Evolutionary conservation across 2,888 invertebrate species (phyloP).

Genomic region (Hydrotaea cyrtoneurina): DNA sequence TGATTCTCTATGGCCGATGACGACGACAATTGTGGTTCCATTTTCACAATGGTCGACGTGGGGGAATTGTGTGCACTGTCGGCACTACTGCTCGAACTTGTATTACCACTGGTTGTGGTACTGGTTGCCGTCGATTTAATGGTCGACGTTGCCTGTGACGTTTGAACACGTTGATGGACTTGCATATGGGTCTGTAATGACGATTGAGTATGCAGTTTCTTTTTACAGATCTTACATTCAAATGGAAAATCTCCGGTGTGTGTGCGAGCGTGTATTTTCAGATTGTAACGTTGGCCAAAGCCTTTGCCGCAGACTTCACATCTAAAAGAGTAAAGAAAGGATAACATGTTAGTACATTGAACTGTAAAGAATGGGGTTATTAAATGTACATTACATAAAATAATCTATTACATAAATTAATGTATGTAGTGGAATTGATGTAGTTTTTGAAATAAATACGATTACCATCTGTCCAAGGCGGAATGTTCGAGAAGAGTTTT

Average conservation of each 20-base stretch:
- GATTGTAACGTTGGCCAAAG: slow-evolving; percentile 80
- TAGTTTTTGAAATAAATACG: too few relatives aligned
- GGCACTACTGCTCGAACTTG: slow-evolving; percentile 61
- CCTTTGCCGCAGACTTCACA: slow-evolving; percentile 81
- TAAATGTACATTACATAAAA: too few relatives aligned
- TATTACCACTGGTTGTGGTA: slow-evolving; percentile 67
- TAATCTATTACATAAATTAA: too few relatives aligned
- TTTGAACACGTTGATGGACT: slow-evolving; percentile 79
- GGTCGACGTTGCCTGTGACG: slow-evolving; percentile 72
- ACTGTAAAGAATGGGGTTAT: too few relatives aligned
- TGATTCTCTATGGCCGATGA: slow-evolving; percentile 44
- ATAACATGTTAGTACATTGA: neutral
- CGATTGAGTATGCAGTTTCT: slow-evolving; percentile 80
- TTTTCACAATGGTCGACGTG: slow-evolving; percentile 71
- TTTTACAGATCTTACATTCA: slow-evolving; percentile 79
- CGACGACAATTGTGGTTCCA: slow-evolving; percentile 69
- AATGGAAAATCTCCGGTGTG: slow-evolving; percentile 80
- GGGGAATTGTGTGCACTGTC: slow-evolving; percentile 60
- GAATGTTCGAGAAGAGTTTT: too few relatives aligned
- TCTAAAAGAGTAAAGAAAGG: slow-evolving; percentile 68
- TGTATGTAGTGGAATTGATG: too few relatives aligned
- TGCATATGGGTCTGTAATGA: slow-evolving; percentile 80
- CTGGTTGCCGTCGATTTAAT: slow-evolving; percentile 68
- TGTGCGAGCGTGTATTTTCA: slow-evolving; percentile 80
- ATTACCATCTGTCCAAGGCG: too few relatives aligned